Percentiles rank a stretch among this genome's conserved stretches.
phyloP scores from a whole-genome alignment of 2,113 vertebrate genomes.

The Nasalis larvatus region DNA sequence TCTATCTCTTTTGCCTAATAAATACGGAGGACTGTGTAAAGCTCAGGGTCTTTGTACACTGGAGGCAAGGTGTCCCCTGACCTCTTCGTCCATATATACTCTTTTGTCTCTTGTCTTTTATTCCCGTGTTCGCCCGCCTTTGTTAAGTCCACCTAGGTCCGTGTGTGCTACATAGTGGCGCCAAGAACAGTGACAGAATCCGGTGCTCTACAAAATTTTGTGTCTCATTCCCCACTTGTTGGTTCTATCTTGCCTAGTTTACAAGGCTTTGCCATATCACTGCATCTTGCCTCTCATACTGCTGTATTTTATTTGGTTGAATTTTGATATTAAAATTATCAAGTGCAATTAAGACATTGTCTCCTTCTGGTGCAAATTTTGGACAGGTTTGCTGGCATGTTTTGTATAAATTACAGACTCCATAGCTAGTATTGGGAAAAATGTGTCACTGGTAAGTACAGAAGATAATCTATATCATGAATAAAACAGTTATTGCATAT shows the following conservation, averaged over 20 bases:
- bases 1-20: too few species aligned
- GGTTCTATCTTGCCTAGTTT: neutral
- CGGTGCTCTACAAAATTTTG: neutral
- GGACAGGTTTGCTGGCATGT: neutral
- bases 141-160: too few species aligned
- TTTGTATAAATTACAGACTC: neutral
- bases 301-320: neutral
- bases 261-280: neutral
- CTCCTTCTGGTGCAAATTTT: neutral
- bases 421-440: slow-evolving; percentile 38
- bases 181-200: too few species aligned
- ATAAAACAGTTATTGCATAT: slow-evolving; percentile 56
- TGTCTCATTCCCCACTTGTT: neutral
- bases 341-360: neutral
- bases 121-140: too few species aligned
- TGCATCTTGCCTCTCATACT: neutral
- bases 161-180: too few species aligned
- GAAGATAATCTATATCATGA: slow-evolving; percentile 52
- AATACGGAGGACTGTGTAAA: too few species aligned
- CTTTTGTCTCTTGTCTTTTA: too few species aligned
- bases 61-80: too few species aligned
- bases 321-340: neutral
- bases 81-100: too few species aligned
- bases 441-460: slow-evolving; percentile 57
- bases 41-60: too few species aligned